Evolutionary conservation across 1,140 invertebrate species (phyloP), one percentile per base, ranked within the genome.

Genomic region (Zaprionus africanus): DNA sequence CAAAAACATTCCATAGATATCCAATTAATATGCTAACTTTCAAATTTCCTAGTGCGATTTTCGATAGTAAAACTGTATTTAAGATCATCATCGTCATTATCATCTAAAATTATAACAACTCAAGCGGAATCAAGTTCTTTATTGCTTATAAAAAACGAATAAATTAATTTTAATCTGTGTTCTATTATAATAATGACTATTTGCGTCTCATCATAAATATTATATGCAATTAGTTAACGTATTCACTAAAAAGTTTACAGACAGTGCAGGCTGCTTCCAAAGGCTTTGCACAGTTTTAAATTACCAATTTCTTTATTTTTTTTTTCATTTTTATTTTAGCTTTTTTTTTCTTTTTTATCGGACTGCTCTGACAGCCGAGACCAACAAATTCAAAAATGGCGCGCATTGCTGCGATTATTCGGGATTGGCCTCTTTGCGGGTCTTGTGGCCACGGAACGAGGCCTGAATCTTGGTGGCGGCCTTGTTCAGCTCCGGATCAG

Each of bases 381-480:
- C 67, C 80, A 86, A 83, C 75, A 91, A 91, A 83, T 84, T 71
- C 56, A 64, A 60, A 57, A 67, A 46, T 41, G 15, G 41, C 53
- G 11, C 15, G 49, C 28, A 53, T 26, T 56, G 41, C 24, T 17
- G 60, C 38, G 59, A 74, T 84, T 92, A 84, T 81, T 92, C 82
- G 66, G 79, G 58, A 57, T 75, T 70, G 74, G 79, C 58, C 31
- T 97, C 96, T 93, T 97, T 97, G 92, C 97, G 97, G 26, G 95
- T 96, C 93, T 97, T 97, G 93, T 98, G 97, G 53, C 97, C 97
- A 60, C 97, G 95, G 95, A 98, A 98, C 51, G 97, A 97, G 38
- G 97, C 97, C 93, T 98, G 98, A 65, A 98, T 98, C 93, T 98
- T 98, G 69, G 96, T 96, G 31, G 97, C 98, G 5, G 97, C 98